Evolutionary conservation across 2,797 vertebrate species (phyloP), one percentile per base, ranked within the genome.

Genomic region (Lagorchestes hirsutus): DNA sequence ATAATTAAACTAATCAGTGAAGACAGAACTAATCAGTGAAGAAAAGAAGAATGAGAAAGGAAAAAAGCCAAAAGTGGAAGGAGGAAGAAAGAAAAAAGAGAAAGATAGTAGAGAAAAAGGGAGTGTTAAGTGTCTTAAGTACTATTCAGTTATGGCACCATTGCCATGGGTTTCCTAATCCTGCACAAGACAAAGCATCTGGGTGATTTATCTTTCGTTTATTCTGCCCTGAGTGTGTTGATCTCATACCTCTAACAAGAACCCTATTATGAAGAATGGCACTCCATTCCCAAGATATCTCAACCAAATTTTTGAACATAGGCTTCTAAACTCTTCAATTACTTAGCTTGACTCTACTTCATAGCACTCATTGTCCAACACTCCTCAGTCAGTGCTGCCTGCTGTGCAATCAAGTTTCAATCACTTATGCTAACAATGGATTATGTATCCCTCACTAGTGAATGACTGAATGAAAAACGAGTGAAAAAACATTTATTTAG

Each of bases 361-460:
- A 91, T n/a, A 94, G 59, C 34, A 6, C 93, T 94, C 62, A 27
- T 90, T 40, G 57, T 58, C 92, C n/a, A 40, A 5, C 87, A 95
- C 40, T 93, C 24, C 94, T 67, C 95, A 93, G 56, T 74, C 91
- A 31, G 6, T 74, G 92, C 31, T 55, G 46, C 92, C 74, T 91
- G 92, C 87, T 97, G 90, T 95, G 82, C 95, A 91, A 95, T 95
- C 90, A 95, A 96, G 40, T 87, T 87, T 87, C 74, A 27, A 46
- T 46, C 74, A 87, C 46, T 50, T 87, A 34, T 87, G 8, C 40
- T 46, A 24, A 46, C 74, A 3, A 27, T 11, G 18, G 40, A 10
- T 24, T 87, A 46, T 46, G 1, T 24, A 50, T 50, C 22, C 34
- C 74, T 87, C 22, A 87, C 22, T 87, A 22, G 18, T 46, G 22